Evolutionary conservation across 1,140 invertebrate species (phyloP).

Genomic region (Ditylenchus dipsaci): DNA sequence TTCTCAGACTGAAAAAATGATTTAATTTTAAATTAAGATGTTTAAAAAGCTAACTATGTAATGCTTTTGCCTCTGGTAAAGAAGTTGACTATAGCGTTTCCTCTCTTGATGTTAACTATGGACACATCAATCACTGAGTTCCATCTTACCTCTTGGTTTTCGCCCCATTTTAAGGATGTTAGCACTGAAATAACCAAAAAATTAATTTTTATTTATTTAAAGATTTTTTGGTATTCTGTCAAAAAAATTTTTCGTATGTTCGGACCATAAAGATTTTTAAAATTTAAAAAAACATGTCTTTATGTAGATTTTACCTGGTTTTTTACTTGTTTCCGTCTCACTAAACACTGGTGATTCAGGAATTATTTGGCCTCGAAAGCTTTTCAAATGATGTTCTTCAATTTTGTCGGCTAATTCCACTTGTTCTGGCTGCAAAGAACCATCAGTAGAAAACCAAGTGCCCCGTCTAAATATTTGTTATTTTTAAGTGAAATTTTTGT

Average conservation of each 20-base stretch:
- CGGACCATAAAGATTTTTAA: no score
- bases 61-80: slow-evolving; percentile 31
- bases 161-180: slow-evolving; percentile 48
- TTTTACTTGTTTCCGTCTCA: slow-evolving; percentile 53
- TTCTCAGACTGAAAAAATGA: slow-evolving; percentile 15
- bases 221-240: no score
- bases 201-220: no score
- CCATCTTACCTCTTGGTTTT: slow-evolving; percentile 53
- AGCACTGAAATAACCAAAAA: slow-evolving; percentile 43
- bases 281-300: no score
- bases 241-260: no score
- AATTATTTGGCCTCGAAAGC: slow-evolving; percentile 51
- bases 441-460: slow-evolving; percentile 51
- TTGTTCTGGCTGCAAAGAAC: slow-evolving; percentile 42
- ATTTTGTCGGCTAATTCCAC: slow-evolving; percentile 51
- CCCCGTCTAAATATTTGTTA: slow-evolving; percentile 38
- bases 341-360: slow-evolving; percentile 56
- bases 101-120: slow-evolving; percentile 36
- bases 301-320: slow-evolving; percentile 50
- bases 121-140: slow-evolving; percentile 55
- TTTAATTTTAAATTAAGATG: slow-evolving; percentile 6
- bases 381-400: slow-evolving; percentile 51
- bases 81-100: slow-evolving; percentile 38
- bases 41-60: background rate
- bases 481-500: no score